Percentiles rank a stretch among this genome's conserved stretches.
phyloP scores from a whole-genome alignment of 2,888 invertebrate genomes.

The Conus canariensis region DNA sequence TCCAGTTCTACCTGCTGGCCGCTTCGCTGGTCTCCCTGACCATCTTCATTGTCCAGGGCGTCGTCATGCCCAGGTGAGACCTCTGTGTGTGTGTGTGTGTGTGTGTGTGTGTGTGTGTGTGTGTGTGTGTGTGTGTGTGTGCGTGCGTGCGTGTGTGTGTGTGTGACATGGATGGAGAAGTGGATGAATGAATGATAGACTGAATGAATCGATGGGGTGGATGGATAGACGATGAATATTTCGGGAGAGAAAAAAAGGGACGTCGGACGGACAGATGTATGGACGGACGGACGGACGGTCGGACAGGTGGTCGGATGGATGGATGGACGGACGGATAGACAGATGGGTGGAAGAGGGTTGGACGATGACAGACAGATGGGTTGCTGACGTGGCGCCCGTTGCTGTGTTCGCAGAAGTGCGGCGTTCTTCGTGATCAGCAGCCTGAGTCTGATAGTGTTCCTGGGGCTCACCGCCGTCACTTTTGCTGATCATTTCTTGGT shows the following conservation, averaged over 20 bases:
- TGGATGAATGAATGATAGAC: too few species aligned
- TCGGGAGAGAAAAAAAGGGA: too few species aligned
- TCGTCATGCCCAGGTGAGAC: constrained; percentile 87
- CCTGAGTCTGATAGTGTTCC: constrained; percentile 44
- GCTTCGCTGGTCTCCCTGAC: constrained; percentile 88
- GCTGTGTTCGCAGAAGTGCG: constrained; percentile 33
- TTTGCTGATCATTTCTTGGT: constrained; percentile 49
- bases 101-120: constrained; percentile 18
- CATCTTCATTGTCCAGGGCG: constrained; percentile 88
- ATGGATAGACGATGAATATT: too few species aligned
- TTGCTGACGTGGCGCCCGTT: too few species aligned
- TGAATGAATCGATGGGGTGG: too few species aligned
- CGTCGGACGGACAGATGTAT: background rate
- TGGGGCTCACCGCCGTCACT: constrained; percentile 41
- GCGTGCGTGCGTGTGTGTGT: background rate
- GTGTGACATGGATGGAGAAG: too few species aligned
- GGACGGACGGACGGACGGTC: background rate
- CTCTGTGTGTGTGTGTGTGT: background rate
- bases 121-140: constrained; percentile 1
- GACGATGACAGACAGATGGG: background rate
- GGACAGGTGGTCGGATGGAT: background rate
- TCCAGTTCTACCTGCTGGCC: constrained; percentile 91
- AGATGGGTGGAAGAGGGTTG: background rate
- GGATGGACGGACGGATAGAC: background rate
- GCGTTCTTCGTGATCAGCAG: constrained; percentile 44